Evolutionary conservation across 2,797 vertebrate genomes (phyloP).

Genomic region (Clarias pachynema): DNA sequence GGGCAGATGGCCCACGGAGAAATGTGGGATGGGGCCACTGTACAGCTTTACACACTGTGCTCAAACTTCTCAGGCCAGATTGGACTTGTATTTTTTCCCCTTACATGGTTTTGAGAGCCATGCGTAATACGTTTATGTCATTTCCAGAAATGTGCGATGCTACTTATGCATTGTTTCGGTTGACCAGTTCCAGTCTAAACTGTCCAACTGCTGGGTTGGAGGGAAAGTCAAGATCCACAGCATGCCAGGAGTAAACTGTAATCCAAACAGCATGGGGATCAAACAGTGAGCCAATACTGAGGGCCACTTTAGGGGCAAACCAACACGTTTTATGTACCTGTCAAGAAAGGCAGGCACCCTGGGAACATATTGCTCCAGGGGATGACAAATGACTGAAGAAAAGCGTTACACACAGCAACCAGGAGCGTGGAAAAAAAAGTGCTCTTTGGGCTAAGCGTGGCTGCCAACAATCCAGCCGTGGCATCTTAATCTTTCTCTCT

Average conservation of each 20-base stretch:
- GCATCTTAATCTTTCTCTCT: slow-evolving; percentile 84
- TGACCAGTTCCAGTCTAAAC: slow-evolving; percentile 37
- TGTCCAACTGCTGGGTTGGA: slow-evolving; percentile 16
- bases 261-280: slow-evolving; percentile 32
- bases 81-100: not conserved
- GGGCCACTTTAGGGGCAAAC: slow-evolving; percentile 56
- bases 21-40: slow-evolving; percentile 46
- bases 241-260: slow-evolving; percentile 23
- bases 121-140: slow-evolving; percentile 24
- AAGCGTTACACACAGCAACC: slow-evolving; percentile 79
- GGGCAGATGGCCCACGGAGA: slow-evolving; percentile 79
- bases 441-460: slow-evolving; percentile 83
- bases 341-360: slow-evolving; percentile 73
- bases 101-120: slow-evolving; percentile 14
- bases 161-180: slow-evolving; percentile 21
- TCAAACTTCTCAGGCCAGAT: slow-evolving; percentile 31
- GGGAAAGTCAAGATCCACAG: slow-evolving; percentile 24
- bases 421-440: slow-evolving; percentile 72
- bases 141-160: slow-evolving; percentile 35
- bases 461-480: slow-evolving; percentile 83
- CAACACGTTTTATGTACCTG: slow-evolving; percentile 69
- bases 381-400: slow-evolving; percentile 84
- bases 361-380: slow-evolving; percentile 80
- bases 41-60: slow-evolving; percentile 45
- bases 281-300: slow-evolving; percentile 42